A percentile compares a stretch with the other conserved stretches of the same genome.
Evolutionary conservation across 1,140 invertebrate genomes (phyloP).

Genomic region (Trichonephila clavipes): DNA sequence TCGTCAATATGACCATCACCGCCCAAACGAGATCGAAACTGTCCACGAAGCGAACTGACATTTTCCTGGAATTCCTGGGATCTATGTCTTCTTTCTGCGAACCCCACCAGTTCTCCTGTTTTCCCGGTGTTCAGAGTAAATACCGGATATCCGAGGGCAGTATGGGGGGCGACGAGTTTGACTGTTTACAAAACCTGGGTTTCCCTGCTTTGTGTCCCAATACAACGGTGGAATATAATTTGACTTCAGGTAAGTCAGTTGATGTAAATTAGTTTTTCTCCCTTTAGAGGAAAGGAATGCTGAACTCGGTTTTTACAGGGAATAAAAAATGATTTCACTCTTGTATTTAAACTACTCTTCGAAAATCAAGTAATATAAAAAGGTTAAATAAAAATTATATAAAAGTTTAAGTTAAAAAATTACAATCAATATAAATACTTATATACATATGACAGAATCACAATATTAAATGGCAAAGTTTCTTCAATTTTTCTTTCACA

Average conservation of each 20-base stretch:
- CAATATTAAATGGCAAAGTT: no score
- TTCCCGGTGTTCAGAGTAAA: neutral
- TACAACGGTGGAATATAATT: neutral
- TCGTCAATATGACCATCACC: neutral
- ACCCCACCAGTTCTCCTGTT: neutral
- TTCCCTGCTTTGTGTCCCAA: conserved; percentile 35
- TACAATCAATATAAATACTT: no score
- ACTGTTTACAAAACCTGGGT: conserved; percentile 29
- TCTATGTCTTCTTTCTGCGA: neutral
- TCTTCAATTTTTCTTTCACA: no score
- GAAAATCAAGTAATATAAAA: no score
- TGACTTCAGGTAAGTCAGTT: conserved; percentile 37
- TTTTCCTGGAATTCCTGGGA: neutral
- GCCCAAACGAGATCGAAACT: neutral
- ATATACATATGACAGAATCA: no score
- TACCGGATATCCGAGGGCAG: conserved; percentile 29
- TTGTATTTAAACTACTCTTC: no score
- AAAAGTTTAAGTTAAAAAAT: no score
- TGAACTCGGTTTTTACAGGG: no score
- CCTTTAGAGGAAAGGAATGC: no score
- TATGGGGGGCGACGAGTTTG: neutral
- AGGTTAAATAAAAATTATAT: no score
- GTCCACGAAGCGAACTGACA: neutral
- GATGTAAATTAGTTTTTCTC: neutral
- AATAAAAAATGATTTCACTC: no score